phyloP scores from a whole-genome alignment of 2,888 invertebrate genomes.

The Tetragonula carbonaria region DNA sequence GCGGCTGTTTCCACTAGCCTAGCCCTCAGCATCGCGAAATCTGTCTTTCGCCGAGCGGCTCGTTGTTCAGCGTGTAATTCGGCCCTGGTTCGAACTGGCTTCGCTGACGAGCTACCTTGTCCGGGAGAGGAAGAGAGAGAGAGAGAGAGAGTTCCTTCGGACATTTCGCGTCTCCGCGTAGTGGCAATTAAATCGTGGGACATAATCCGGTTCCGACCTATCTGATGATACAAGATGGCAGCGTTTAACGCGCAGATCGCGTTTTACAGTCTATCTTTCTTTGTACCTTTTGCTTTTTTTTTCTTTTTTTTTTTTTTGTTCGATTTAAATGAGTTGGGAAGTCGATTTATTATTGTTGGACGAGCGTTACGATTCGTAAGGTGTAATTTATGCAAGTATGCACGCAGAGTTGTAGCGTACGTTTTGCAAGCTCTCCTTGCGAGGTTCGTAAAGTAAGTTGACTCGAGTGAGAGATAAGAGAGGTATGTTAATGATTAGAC shows the following conservation, averaged over 20 bases:
- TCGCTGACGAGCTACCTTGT: slow-evolving; percentile 25
- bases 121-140: neutral
- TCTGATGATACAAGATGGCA: slow-evolving; percentile 20
- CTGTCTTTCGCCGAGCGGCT: slow-evolving; percentile 42
- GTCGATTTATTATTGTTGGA: slow-evolving; percentile 14
- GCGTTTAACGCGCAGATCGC: slow-evolving; percentile 6
- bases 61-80: slow-evolving; percentile 52
- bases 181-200: slow-evolving; percentile 22
- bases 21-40: slow-evolving; percentile 54
- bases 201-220: neutral
- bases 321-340: neutral
- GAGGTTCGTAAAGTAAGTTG: neutral
- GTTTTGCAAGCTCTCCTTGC: neutral
- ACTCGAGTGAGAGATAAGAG: neutral
- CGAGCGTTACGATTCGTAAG: neutral
- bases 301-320: no score
- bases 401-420: neutral
- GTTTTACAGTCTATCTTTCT: neutral
- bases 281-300: neutral
- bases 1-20: neutral
- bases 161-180: neutral
- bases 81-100: slow-evolving; percentile 40
- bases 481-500: neutral
- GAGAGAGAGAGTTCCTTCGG: neutral
- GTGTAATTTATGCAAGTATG: neutral